Evolutionary conservation across 2,888 invertebrate genomes (phyloP).

Genomic region (Lucinisca nassula): DNA sequence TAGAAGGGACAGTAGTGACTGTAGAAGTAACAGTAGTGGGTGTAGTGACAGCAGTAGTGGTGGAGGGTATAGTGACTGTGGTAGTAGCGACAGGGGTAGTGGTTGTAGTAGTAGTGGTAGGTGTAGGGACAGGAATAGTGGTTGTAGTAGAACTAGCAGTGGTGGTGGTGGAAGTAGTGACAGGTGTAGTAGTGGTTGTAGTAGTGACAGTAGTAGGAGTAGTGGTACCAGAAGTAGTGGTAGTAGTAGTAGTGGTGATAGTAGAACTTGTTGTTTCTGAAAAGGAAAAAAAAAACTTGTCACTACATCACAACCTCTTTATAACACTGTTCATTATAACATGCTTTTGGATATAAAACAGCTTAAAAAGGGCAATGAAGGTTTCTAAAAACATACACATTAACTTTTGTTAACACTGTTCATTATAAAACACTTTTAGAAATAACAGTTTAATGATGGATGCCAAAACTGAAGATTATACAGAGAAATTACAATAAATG

Average conservation of each 20-base stretch:
- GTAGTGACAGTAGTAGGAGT: conserved; percentile 25
- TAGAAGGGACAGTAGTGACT: conserved; percentile 12
- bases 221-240: conserved; percentile 20
- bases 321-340: too few species aligned
- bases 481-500: too few species aligned
- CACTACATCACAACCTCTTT: too few species aligned
- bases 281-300: neutral
- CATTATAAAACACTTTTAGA: too few species aligned
- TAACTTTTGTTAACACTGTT: too few species aligned
- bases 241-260: conserved; percentile 26
- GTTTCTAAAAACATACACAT: too few species aligned
- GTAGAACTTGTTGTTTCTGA: conserved; percentile 17
- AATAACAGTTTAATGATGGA: too few species aligned
- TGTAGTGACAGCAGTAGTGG: conserved; percentile 1
- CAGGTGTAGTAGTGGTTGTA: conserved; percentile 11
- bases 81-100: conserved; percentile 26
- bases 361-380: too few species aligned
- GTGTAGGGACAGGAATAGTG: conserved; percentile 32
- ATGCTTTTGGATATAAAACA: too few species aligned
- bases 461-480: too few species aligned
- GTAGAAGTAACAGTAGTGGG: neutral
- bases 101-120: neutral
- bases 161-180: conserved; percentile 27
- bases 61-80: conserved; percentile 19
- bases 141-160: conserved; percentile 23